A percentile compares a stretch with the other conserved stretches of the same genome.
Evolutionary conservation across 2,888 invertebrate species (phyloP).

Genomic region (Apamea anceps): DNA sequence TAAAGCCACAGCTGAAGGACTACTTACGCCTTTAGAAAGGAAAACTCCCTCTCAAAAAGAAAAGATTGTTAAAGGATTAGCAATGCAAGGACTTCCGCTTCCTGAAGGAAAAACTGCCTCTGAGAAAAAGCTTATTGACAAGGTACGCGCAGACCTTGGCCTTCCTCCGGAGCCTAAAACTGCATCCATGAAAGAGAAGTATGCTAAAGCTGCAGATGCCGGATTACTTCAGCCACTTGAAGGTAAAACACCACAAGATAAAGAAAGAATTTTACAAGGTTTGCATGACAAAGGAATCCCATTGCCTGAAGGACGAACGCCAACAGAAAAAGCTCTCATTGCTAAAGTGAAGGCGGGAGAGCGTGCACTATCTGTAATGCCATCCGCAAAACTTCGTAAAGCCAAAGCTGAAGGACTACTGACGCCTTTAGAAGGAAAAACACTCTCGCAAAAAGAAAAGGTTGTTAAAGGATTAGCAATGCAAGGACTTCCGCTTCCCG

Average conservation of each 20-base stretch:
- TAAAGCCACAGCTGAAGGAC: neutral
- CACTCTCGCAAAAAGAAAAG: neutral
- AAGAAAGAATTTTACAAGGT: slow-evolving; percentile 7
- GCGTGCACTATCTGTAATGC: neutral
- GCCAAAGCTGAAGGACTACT: neutral
- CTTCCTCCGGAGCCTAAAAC: slow-evolving; percentile 2
- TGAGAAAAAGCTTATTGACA: neutral
- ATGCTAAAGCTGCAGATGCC: neutral
- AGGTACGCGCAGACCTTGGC: neutral
- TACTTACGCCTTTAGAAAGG: neutral
- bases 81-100: too few relatives aligned
- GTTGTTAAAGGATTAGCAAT: neutral
- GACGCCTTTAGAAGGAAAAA: neutral
- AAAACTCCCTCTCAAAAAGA: slow-evolving; percentile 5
- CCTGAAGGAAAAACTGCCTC: too few relatives aligned
- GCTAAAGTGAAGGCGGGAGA: neutral
- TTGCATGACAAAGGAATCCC: slow-evolving; percentile 6
- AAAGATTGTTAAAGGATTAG: neutral
- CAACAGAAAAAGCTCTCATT: neutral
- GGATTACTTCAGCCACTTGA: slow-evolving; percentile 4
- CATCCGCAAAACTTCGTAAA: neutral
- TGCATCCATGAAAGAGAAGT: slow-evolving; percentile 1
- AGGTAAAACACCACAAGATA: slow-evolving; percentile 18
- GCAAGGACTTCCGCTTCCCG: neutral
- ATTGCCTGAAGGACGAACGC: neutral